A percentile compares a stretch with the other conserved stretches of the same genome.
These are phyloP conservation scores for Sinocyclocheilus rhinocerous DNA, from an alignment of 2,113 vertebrate species.

Conservation along the genomic window DNA sequence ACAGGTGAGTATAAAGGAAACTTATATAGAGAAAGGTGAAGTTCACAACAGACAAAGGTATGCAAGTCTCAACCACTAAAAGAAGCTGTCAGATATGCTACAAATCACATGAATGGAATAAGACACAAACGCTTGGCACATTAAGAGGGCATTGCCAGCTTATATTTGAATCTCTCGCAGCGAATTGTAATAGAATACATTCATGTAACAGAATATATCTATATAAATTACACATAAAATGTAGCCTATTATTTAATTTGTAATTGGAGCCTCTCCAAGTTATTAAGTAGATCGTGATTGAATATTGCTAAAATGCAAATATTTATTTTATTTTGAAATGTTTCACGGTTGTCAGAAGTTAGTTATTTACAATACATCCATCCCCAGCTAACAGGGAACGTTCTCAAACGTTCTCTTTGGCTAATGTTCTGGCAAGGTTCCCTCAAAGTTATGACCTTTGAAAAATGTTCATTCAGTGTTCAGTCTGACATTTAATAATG, in stretches of 20 bases:
- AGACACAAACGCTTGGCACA: not conserved
- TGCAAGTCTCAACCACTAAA: conserved; percentile 11
- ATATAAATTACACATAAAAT: not conserved
- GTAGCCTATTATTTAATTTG: not conserved
- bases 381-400: not conserved
- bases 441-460: too few relatives aligned
- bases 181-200: not conserved
- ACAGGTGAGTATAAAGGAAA: conserved; percentile 28
- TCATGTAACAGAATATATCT: not conserved
- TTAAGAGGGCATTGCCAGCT: not conserved
- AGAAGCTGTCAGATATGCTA: conserved; percentile 14
- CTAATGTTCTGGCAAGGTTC: not conserved
- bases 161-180: not conserved
- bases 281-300: not conserved
- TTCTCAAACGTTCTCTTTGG: not conserved
- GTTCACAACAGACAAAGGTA: conserved; percentile 23
- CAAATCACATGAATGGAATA: conserved; percentile 1
- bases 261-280: not conserved
- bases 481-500: not conserved
- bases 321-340: not conserved
- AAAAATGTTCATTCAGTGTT: too few relatives aligned
- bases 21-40: conserved; percentile 32
- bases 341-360: not conserved
- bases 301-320: not conserved
- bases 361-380: not conserved